phyloP scores from a whole-genome alignment of 2,797 vertebrate species.

The Nannoperca obscura region DNA sequence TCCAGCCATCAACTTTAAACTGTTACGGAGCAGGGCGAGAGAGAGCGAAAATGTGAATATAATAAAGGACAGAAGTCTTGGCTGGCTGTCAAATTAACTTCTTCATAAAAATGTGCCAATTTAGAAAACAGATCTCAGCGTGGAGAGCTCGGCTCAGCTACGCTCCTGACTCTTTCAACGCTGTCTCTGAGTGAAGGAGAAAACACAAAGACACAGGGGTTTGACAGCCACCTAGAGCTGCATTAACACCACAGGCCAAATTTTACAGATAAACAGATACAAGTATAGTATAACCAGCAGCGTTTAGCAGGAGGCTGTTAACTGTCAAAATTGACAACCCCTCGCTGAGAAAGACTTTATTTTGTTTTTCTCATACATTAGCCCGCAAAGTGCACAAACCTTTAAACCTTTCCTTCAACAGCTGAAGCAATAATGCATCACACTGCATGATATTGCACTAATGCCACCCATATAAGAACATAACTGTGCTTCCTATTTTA shows the following conservation, averaged over 20 bases:
- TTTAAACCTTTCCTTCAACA: conserved; percentile 34
- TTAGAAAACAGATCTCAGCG: conserved; percentile 61
- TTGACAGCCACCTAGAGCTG: conserved; percentile 54
- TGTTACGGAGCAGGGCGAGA: conserved; percentile 8
- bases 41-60: conserved; percentile 53
- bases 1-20: conserved; percentile 16
- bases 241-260: conserved; percentile 39
- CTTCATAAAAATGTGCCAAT: conserved; percentile 70
- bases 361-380: conserved; percentile 15
- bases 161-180: conserved; percentile 22
- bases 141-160: conserved; percentile 28
- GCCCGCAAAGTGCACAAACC: conserved; percentile 21
- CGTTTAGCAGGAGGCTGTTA: conserved; percentile 37
- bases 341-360: conserved; percentile 34
- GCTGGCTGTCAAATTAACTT: conserved; percentile 71
- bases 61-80: conserved; percentile 68
- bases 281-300: conserved; percentile 5
- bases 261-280: conserved; percentile 43
- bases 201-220: conserved; percentile 28
- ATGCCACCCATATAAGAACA: conserved; percentile 46
- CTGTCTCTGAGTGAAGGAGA: conserved; percentile 21
- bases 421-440: conserved; percentile 43
- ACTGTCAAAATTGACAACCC: conserved; percentile 39
- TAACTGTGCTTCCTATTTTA: conserved; percentile 42
- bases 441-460: conserved; percentile 28